phyloP scores from a whole-genome alignment of 2,113 vertebrate species.

The Maccullochella peelii region DNA sequence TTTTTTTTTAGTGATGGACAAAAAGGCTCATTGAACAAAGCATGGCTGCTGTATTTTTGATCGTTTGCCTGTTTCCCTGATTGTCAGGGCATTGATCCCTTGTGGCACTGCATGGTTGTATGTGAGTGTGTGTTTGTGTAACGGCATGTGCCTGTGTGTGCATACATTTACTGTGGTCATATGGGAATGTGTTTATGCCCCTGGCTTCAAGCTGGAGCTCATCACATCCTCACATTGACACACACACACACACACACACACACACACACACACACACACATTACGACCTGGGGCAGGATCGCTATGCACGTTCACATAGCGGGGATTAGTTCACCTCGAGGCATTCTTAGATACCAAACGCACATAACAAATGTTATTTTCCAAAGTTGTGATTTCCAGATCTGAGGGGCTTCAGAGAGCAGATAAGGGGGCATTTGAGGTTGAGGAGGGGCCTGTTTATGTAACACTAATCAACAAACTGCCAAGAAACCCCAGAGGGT shows the following conservation, averaged over 20 bases:
- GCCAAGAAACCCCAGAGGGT: slow-evolving; percentile 46
- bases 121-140: slow-evolving; percentile 18
- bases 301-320: slow-evolving; percentile 25
- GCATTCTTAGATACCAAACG: slow-evolving; percentile 15
- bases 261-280: neutral
- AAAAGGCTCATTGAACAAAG: neutral
- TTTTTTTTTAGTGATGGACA: slow-evolving; percentile 1
- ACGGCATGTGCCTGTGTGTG: neutral
- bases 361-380: slow-evolving; percentile 32
- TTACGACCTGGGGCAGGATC: slow-evolving; percentile 35
- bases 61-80: neutral
- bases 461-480: slow-evolving; percentile 47
- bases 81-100: neutral
- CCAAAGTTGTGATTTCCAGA: slow-evolving; percentile 37
- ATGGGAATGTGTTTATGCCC: slow-evolving; percentile 43
- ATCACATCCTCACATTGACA: slow-evolving; percentile 46
- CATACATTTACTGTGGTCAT: slow-evolving; percentile 19
- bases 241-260: slow-evolving; percentile 9
- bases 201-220: slow-evolving; percentile 52
- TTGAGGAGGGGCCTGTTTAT: slow-evolving; percentile 40
- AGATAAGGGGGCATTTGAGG: neutral
- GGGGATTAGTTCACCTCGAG: slow-evolving; percentile 18
- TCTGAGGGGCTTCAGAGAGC: slow-evolving; percentile 19
- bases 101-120: neutral
- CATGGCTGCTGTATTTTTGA: slow-evolving; percentile 3